Conservation (phyloP, 2,888 invertebrate species). For the Trachelus tabidus region DNA sequence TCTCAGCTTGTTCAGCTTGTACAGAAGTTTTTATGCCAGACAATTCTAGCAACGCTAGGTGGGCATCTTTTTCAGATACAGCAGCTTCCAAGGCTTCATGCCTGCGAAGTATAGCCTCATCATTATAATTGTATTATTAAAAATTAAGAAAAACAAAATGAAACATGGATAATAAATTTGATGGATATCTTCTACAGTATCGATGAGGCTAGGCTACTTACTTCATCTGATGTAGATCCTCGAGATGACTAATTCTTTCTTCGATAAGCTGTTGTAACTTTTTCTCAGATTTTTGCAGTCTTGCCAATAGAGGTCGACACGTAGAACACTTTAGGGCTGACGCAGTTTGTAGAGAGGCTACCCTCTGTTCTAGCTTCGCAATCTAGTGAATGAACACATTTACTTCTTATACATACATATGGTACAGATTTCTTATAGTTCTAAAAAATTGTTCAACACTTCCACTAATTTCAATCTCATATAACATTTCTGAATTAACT, state of each 20-base stretch:
- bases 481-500: too few relatives aligned
- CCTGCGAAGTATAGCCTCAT: conserved; percentile 66
- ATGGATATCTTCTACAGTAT: not conserved
- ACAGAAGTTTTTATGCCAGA: conserved; percentile 75
- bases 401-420: too few relatives aligned
- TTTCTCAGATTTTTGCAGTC: conserved; percentile 74
- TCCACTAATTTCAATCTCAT: not conserved
- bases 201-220: conserved; percentile 64
- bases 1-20: conserved; percentile 76
- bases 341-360: conserved; percentile 77
- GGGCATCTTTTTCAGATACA: conserved; percentile 89
- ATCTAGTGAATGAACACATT: conserved; percentile 68
- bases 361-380: conserved; percentile 76
- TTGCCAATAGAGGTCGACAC: conserved; percentile 74
- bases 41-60: conserved; percentile 84
- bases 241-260: conserved; percentile 76
- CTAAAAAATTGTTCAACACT: conserved; percentile 7
- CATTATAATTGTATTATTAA: not conserved
- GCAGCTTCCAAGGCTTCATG: conserved; percentile 86
- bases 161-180: not conserved
- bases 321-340: conserved; percentile 77
- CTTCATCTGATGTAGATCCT: conserved; percentile 85
- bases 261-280: conserved; percentile 71
- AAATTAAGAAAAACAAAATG: not conserved
- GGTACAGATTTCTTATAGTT: conserved; percentile 1